A percentile compares a stretch with the other conserved stretches of the same genome.
phyloP scores from a whole-genome alignment of 2,888 invertebrate species.

The Atrina japonica region DNA sequence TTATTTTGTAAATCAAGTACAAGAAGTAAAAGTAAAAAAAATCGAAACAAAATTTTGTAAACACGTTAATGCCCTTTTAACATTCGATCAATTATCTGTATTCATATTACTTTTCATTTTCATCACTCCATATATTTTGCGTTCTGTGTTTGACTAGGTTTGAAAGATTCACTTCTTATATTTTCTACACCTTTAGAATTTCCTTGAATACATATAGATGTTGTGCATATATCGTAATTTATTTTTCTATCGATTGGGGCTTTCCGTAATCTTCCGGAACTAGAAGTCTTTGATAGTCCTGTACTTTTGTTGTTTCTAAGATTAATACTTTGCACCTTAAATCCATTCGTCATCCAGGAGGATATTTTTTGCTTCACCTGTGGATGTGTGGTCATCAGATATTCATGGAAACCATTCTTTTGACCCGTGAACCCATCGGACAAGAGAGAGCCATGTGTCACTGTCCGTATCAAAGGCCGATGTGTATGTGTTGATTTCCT shows the following conservation, averaged over 20 bases:
- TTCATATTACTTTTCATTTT: too few species aligned
- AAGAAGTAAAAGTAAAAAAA: too few species aligned
- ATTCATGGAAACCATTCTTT: slow-evolving; percentile 57
- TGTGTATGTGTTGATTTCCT: not conserved
- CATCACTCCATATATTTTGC: too few species aligned
- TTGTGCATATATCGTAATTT: too few species aligned
- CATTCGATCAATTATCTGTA: too few species aligned
- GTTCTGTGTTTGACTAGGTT: too few species aligned
- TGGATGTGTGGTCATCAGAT: slow-evolving; percentile 53
- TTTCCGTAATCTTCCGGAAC: slow-evolving; percentile 7
- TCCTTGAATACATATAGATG: too few species aligned
- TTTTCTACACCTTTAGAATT: too few species aligned
- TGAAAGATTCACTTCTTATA: too few species aligned
- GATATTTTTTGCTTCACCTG: slow-evolving; percentile 54
- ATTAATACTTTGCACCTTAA: slow-evolving; percentile 61
- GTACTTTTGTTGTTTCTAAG: slow-evolving; percentile 10
- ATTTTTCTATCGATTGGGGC: slow-evolving; percentile 7
- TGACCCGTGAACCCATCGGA: slow-evolving; percentile 35
- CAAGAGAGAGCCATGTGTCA: slow-evolving; percentile 24
- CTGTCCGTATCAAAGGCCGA: slow-evolving; percentile 22
- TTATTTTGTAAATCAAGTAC: too few species aligned
- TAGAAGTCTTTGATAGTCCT: not conserved
- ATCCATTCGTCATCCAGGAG: slow-evolving; percentile 57
- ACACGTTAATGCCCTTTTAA: too few species aligned
- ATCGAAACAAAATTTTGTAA: too few species aligned